Base-by-base conservation (phyloP, 2,113 vertebrate genomes). In the Atlantisia rogersi region DNA sequence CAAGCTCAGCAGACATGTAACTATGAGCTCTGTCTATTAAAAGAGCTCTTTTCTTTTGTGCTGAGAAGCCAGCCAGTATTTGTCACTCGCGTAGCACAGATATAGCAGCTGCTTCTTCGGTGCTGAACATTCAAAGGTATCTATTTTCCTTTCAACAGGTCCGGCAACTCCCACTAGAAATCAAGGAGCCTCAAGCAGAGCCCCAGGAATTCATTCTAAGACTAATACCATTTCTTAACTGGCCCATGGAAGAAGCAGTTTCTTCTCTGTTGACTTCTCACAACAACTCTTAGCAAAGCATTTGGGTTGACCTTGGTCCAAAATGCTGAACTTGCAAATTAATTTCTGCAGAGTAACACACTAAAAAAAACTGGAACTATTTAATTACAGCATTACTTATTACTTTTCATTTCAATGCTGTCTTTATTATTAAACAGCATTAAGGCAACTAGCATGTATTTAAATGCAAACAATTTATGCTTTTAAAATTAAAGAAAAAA, bases 1-100 rank as follows among this genome's bases (percentile, higher is more conserved):
- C 76, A 95, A 82, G 65, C 35, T 60, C 86, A 76, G 67, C 79
- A 94, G 69, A 82, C 92, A 63, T 95, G n/a, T 42, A 90, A 75
- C 82, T 52, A 89, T 78, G 82, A 88, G 32, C 48, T 89, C 75
- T 75, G 19, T 68, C 69, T 96, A 82, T 92, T 76, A 68, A 94
- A 95, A 86, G 65, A 82, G 10, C 3, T 68, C 79, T 86, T 77
- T 77, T 67, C 67, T 78, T 96, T 79, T 77, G 60, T 90, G 15
- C 70, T 67, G 50, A 83, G 76, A 63, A 96, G 52, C 46, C 73
- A 95, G 56, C 11, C 28, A 95, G 70, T 55, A 93, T 82, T 91
- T 96, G 79, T 89, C 87, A 84, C 78, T 68, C 35, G 15, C 70
- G 46, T 58, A 75, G 71, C 56, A 67, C n/a, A 68, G 82, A 76